phyloP scores from a whole-genome alignment of 2,113 vertebrate genomes.

The Nannospalax galili region DNA sequence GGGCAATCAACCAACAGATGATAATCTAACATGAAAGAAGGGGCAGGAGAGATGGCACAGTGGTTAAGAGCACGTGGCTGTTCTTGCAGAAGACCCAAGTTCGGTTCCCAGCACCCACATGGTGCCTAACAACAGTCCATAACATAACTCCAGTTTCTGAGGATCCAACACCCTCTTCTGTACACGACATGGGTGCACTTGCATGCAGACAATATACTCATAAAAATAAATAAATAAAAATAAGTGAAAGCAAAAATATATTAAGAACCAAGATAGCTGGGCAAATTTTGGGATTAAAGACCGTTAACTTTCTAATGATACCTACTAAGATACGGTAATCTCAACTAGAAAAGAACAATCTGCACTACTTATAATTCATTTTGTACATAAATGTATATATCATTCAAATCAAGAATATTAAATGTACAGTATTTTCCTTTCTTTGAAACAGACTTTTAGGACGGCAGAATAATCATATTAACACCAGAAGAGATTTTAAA shows the following conservation, averaged over 20 bases:
- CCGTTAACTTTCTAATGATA: conserved; percentile 23
- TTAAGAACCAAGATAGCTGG: too few species aligned
- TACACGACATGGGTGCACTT: too few species aligned
- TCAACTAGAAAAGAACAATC: conserved; percentile 18
- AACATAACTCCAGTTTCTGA: too few species aligned
- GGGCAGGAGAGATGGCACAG: too few species aligned
- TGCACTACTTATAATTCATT: conserved; percentile 31
- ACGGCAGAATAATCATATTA: conserved; percentile 9
- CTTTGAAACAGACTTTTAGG: conserved; percentile 30
- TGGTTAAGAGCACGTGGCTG: too few species aligned
- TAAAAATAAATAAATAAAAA: too few species aligned
- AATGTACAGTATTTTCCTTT: not conserved
- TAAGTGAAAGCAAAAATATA: too few species aligned
- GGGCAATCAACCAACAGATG: conserved; percentile 35
- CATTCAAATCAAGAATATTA: conserved; percentile 11
- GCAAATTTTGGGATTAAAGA: conserved; percentile 30
- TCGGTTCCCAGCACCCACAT: too few species aligned
- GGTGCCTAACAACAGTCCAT: too few species aligned
- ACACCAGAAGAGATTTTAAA: not conserved
- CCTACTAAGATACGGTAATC: not conserved
- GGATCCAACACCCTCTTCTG: too few species aligned
- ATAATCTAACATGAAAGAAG: conserved; percentile 55
- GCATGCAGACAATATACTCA: too few species aligned
- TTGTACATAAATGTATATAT: conserved; percentile 11
- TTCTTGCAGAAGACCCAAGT: too few species aligned